Conservation (phyloP, 1,140 invertebrate species). For the Acromyrmex echinatior region DNA sequence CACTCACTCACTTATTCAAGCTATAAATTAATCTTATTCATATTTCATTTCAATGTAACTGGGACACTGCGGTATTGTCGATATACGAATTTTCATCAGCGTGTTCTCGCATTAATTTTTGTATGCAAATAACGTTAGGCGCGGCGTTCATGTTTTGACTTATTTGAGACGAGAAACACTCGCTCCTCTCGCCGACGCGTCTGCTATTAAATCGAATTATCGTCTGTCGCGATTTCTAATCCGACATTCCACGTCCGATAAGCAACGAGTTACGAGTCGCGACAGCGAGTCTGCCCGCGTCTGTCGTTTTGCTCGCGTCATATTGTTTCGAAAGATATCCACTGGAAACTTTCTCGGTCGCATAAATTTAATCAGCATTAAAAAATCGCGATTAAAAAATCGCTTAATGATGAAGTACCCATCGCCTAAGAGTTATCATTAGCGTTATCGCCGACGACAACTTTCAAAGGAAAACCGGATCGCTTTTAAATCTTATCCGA, state of each 20-base stretch:
- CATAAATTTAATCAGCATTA: conserved; percentile 22
- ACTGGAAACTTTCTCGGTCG: conserved; percentile 33
- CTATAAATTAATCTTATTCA: conserved; percentile 36
- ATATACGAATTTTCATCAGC: neutral
- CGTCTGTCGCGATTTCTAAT: neutral
- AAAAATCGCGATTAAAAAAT: neutral
- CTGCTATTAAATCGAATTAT: conserved; percentile 30
- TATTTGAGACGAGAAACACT: neutral
- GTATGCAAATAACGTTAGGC: neutral
- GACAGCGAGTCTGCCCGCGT: neutral
- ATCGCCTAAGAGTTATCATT: conserved; percentile 1
- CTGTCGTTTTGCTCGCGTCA: neutral
- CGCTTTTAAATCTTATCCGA: conserved; percentile 29
- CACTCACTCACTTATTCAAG: conserved; percentile 2
- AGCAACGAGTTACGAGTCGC: neutral
- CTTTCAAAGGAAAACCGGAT: neutral
- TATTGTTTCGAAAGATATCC: neutral
- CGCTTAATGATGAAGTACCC: neutral
- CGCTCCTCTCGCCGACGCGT: neutral
- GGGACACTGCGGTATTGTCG: conserved; percentile 8
- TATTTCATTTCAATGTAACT: conserved; percentile 27
- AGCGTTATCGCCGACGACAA: neutral
- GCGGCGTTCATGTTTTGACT: too few relatives aligned
- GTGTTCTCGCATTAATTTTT: conserved; percentile 5
- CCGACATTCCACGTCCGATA: neutral